These are phyloP conservation scores for Oryzias sinensis DNA, from an alignment of 2,797 vertebrate genomes.

Conservation along the genomic window DNA sequence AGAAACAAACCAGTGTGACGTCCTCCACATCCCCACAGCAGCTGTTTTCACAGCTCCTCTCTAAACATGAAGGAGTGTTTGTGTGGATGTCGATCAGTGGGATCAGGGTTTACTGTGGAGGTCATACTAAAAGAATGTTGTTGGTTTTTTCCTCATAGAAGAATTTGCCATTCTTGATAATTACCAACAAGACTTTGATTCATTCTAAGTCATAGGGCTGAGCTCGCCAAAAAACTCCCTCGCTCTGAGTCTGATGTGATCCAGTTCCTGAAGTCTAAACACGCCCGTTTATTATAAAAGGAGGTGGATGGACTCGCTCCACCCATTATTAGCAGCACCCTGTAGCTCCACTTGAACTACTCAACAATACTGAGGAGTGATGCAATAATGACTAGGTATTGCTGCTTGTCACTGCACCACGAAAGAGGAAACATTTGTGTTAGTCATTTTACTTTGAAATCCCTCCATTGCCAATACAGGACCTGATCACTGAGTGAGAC, in stretches of 20 bases:
- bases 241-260: conserved; percentile 53
- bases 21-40: conserved; percentile 66
- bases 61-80: conserved; percentile 44
- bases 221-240: conserved; percentile 57
- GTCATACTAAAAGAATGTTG: conserved; percentile 30
- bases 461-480: conserved; percentile 65
- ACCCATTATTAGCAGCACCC: conserved; percentile 62
- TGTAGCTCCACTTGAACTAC: conserved; percentile 50
- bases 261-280: conserved; percentile 57
- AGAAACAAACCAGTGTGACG: conserved; percentile 48
- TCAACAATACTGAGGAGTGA: conserved; percentile 62
- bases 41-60: conserved; percentile 68
- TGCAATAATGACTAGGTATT: conserved; percentile 63
- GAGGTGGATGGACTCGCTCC: conserved; percentile 52
- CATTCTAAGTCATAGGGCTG: conserved; percentile 50
- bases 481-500: conserved; percentile 73
- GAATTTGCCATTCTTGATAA: conserved; percentile 30
- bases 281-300: conserved; percentile 66
- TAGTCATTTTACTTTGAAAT: conserved; percentile 40
- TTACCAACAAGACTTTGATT: conserved; percentile 52
- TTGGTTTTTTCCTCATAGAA: conserved; percentile 16
- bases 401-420: conserved; percentile 57
- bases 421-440: conserved; percentile 43
- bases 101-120: conserved; percentile 31
- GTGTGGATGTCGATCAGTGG: conserved; percentile 34